Evolutionary conservation across 2,797 vertebrate species (phyloP), one percentile per base, ranked within the genome.

Genomic region (Prionace glauca): DNA sequence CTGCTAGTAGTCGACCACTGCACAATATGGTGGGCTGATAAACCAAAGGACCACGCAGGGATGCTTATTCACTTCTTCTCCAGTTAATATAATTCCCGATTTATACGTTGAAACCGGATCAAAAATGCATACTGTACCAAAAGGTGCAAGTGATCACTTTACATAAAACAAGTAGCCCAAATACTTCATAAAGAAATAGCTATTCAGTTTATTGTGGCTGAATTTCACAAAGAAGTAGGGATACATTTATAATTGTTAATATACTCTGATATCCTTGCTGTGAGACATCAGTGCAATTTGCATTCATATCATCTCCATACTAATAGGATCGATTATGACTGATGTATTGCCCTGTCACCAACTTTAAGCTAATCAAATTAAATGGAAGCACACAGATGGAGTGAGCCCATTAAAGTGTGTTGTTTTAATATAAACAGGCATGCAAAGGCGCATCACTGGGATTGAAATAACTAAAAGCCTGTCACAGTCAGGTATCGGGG

Each of bases 251-350:
- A 96, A 97, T 96, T 96, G 97, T 97, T 97, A 96, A 96, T 96
- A 96, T 97, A 97, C 96, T 96, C 97, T 96, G 96, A 95, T 96
- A 96, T 96, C 96, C 96, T 96, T 96, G 72, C 96, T 96, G 97
- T 96, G 97, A 97, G 97, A 97, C 97, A 97, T 97, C 97, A 97
- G 97, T 98, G 97, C 97, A 97, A 96, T 97, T 97, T 96, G 96
- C 97, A 97, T 98, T 98, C 97, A 97, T 97, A 98, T 97, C 97
- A 98, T 98, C 97, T 97, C 97, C 97, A 97, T 97, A 96, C 97
- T 98, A 98, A 98, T 98, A 97, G 98, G 97, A 98, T 98, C 97
- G 96, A 98, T 98, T 97, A 97, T 97, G 97, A 96, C 97, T 98
- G 98, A 98, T 98, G 97, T 95, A 97, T 97, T 97, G 97, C 97